Conservation (phyloP, 2,113 vertebrate species). For the Gymnocephalus cernua region DNA sequence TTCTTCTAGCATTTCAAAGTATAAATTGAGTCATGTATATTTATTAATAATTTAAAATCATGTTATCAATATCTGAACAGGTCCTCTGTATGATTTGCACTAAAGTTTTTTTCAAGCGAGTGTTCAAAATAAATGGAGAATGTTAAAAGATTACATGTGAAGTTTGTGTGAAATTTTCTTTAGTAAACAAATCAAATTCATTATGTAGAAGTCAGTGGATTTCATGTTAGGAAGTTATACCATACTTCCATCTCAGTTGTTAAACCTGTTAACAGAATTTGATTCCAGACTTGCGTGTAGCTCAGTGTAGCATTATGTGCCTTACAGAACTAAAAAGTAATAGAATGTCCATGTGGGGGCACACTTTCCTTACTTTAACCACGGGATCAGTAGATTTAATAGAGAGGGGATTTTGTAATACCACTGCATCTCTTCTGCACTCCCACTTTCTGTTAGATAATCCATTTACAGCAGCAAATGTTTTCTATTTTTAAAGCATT, state of each 20-base stretch:
- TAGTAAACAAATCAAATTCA: background rate
- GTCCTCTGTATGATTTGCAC: constrained; percentile 90
- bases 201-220: background rate
- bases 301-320: background rate
- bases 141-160: constrained; percentile 64
- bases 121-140: constrained; percentile 86
- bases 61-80: constrained; percentile 82
- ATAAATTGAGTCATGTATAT: constrained; percentile 89
- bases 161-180: constrained; percentile 33
- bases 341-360: constrained; percentile 64
- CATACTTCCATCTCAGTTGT: background rate
- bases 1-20: constrained; percentile 91
- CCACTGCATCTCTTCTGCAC: constrained; percentile 19
- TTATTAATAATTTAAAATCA: constrained; percentile 97
- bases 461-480: background rate
- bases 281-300: background rate
- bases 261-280: background rate
- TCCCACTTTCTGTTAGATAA: constrained; percentile 35
- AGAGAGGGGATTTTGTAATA: background rate
- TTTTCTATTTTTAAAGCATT: constrained; percentile 2
- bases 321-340: background rate
- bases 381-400: background rate
- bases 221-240: background rate
- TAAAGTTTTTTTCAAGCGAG: constrained; percentile 79
- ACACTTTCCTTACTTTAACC: constrained; percentile 46